A percentile compares a stretch with the other conserved stretches of the same genome.
Evolutionary conservation across 2,888 invertebrate genomes (phyloP).

Genomic region (Norana najaformis): DNA sequence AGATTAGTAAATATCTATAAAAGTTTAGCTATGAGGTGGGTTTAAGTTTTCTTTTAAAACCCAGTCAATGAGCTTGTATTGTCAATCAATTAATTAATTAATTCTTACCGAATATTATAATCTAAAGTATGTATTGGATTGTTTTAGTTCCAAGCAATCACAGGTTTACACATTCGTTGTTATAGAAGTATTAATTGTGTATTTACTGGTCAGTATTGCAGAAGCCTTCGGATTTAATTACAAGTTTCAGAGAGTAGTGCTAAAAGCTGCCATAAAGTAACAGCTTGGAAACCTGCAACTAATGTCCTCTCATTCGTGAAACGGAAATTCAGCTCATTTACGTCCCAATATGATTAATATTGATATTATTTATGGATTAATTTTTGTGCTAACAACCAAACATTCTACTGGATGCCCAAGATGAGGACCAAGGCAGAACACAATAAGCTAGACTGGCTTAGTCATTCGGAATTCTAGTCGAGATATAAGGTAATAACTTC

Average conservation of each 20-base stretch:
- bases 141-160: background rate
- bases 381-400: background rate
- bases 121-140: too few species aligned
- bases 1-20: too few species aligned
- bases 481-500: background rate
- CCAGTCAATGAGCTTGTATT: too few species aligned
- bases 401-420: background rate
- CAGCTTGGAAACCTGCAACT: background rate
- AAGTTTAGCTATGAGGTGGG: too few species aligned
- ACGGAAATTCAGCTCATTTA: slow-evolving; percentile 3
- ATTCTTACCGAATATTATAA: too few species aligned
- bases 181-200: background rate
- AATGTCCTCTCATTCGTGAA: background rate
- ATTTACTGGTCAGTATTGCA: background rate
- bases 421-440: background rate
- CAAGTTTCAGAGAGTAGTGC: too few species aligned
- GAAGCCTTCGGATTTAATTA: background rate
- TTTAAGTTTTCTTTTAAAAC: too few species aligned
- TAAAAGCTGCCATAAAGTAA: background rate
- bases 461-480: background rate
- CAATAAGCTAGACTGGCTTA: background rate
- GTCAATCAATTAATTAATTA: too few species aligned
- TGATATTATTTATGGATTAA: background rate
- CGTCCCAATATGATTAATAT: background rate
- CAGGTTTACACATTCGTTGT: background rate